Percentiles rank a stretch among this genome's conserved stretches.
Conservation (phyloP, 2,888 invertebrate species). For the Diplolepis rosae region DNA sequence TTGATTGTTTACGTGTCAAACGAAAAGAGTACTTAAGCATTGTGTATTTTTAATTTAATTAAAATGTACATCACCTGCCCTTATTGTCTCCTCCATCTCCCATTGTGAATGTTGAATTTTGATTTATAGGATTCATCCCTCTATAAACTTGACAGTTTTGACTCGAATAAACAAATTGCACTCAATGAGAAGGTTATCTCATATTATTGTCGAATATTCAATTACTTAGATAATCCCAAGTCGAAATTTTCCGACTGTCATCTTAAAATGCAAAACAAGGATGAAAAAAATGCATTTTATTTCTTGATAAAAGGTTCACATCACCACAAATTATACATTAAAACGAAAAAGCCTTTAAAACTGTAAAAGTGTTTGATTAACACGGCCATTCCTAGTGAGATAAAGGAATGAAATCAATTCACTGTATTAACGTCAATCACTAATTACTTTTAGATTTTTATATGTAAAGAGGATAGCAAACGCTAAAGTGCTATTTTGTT, state of each 20-base stretch:
- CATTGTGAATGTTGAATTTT: slow-evolving; percentile 37
- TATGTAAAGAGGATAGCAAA: background rate
- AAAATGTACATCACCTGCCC: slow-evolving; percentile 38
- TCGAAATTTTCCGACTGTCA: background rate
- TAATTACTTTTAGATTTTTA: background rate
- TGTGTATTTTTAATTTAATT: background rate
- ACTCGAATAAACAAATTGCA: background rate
- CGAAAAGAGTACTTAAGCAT: background rate
- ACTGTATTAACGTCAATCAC: background rate
- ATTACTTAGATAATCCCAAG: background rate
- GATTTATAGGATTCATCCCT: slow-evolving; percentile 41
- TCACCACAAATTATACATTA: slow-evolving; percentile 11
- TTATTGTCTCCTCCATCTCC: slow-evolving; percentile 41
- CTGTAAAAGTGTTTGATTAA: background rate
- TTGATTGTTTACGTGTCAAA: background rate
- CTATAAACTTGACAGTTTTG: background rate
- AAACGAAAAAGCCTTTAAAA: slow-evolving; percentile 5
- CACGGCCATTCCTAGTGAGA: background rate
- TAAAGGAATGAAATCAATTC: background rate
- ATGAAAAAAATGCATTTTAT: background rate
- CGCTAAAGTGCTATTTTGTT: background rate
- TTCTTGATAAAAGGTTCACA: background rate
- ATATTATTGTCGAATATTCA: background rate
- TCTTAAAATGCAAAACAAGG: background rate
- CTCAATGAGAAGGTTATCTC: background rate